Conservation (phyloP, 2,888 invertebrate species). For the Charanyca ferruginea region DNA sequence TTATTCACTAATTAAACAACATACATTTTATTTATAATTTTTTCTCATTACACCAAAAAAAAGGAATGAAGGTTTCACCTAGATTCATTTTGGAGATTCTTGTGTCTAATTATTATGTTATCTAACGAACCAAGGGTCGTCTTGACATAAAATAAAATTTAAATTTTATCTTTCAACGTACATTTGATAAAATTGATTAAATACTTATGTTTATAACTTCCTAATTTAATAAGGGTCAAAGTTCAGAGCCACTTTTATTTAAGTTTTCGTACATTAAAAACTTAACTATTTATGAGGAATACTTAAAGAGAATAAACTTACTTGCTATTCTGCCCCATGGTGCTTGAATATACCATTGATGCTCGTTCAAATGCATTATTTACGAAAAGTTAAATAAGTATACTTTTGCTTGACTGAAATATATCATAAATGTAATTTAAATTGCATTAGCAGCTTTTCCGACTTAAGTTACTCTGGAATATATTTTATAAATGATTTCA, state of each 20-base stretch:
- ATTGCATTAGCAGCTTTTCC: neutral
- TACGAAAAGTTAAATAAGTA: neutral
- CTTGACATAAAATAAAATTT: neutral
- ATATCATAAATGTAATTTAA: neutral
- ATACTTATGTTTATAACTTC: neutral
- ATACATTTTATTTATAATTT: too few species aligned
- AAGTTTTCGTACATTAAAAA: neutral
- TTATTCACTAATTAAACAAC: too few species aligned
- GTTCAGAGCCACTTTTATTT: slow-evolving; percentile 19
- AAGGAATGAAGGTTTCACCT: too few species aligned
- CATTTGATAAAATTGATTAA: slow-evolving; percentile 21
- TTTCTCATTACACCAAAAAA: too few species aligned
- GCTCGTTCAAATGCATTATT: slow-evolving; percentile 78
- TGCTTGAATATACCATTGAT: slow-evolving; percentile 86
- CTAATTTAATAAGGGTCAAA: slow-evolving; percentile 32
- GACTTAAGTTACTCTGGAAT: neutral
- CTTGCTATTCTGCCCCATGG: slow-evolving; percentile 86
- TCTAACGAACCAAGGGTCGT: neutral
- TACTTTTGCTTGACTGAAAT: neutral
- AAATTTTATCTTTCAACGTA: slow-evolving; percentile 10
- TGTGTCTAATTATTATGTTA: too few species aligned
- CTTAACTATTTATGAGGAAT: slow-evolving; percentile 44
- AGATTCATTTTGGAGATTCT: too few species aligned
- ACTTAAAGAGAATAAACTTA: slow-evolving; percentile 69
- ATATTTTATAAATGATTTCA: neutral